Evolutionary conservation across 2,888 invertebrate genomes (phyloP).

Genomic region (Willowsia nigromaculata): DNA sequence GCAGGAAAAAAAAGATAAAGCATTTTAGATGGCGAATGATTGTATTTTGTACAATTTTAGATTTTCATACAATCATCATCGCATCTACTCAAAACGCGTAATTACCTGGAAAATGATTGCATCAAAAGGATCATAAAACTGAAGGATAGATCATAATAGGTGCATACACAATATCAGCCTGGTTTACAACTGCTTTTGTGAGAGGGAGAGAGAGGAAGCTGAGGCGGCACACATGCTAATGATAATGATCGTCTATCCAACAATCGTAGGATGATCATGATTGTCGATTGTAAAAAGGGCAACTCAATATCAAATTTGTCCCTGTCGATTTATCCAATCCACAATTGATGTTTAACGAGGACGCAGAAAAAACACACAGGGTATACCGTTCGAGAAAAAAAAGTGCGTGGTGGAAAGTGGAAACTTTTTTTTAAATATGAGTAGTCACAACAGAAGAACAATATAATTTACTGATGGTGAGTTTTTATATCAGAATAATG

Average conservation of each 20-base stretch:
- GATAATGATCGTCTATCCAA: background rate
- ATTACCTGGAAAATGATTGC: constrained; percentile 41
- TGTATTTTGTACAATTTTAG: background rate
- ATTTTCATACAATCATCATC: background rate
- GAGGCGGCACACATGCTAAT: background rate
- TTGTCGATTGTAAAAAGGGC: background rate
- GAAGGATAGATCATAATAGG: background rate
- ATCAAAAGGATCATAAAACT: constrained; percentile 14
- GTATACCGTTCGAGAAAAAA: background rate
- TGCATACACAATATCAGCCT: background rate
- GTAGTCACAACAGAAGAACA: no score
- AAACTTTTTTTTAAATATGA: background rate
- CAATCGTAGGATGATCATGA: background rate
- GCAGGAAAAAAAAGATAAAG: background rate
- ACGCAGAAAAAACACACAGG: background rate
- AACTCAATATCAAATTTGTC: background rate
- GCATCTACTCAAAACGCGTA: constrained; percentile 9
- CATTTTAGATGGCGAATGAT: no score
- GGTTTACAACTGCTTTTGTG: no score
- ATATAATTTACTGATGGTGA: no score
- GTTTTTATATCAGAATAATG: no score
- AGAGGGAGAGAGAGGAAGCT: background rate
- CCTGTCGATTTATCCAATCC: background rate
- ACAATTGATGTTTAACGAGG: background rate
- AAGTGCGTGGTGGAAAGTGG: background rate